Evolutionary conservation across 1,140 invertebrate species (phyloP), one percentile per base, ranked within the genome.

Genomic region (Littorina saxatilis): DNA sequence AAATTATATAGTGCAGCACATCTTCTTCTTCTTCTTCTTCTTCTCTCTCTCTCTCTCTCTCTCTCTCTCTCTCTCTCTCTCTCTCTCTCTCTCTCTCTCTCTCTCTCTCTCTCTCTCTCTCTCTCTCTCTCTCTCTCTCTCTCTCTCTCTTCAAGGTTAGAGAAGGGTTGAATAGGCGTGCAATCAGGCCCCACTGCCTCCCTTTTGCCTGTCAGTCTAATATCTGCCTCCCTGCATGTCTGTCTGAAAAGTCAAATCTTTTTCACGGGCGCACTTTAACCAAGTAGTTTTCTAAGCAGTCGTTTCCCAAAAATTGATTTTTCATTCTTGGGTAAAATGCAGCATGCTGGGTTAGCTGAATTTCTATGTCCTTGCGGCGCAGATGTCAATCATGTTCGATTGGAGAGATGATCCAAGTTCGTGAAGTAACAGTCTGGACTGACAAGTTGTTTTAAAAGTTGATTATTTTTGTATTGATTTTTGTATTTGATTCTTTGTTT

Each of bases 31-130:
- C 0, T 23, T n/a, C 27, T 32, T 63, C 15, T 63, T 32, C 27
- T 32, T 27, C 27, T 0, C 27, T 63, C 15, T 27, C 15, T 3
- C 61, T 23, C 17, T 27, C 61, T 63, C 61, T 63, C 61, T 63
- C 61, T 63, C 61, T 63, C 61, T 63, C 61, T 63, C 2, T 63
- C 61, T 63, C 61, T 63, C 61, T 63, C 23, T 63, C 61, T 11
- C 50, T 11, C 50, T 52, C 23, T 13, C 50, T 11, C 27, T 23
- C 9, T 23, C 29, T 23, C 11, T 11, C 15, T 63, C 11, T 32
- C 15, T 9, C 61, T 23, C 11, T 63, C 61, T 23, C 27, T n/a
- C 15, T 27, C 11, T n/a, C 61, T 32, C 9, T 27, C 61, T 11
- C 11, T 23, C 23, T 23, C 1, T 0, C 29, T n/a, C 17, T 15